phyloP scores from a whole-genome alignment of 2,888 invertebrate genomes.

The Drosophila mulleri region DNA sequence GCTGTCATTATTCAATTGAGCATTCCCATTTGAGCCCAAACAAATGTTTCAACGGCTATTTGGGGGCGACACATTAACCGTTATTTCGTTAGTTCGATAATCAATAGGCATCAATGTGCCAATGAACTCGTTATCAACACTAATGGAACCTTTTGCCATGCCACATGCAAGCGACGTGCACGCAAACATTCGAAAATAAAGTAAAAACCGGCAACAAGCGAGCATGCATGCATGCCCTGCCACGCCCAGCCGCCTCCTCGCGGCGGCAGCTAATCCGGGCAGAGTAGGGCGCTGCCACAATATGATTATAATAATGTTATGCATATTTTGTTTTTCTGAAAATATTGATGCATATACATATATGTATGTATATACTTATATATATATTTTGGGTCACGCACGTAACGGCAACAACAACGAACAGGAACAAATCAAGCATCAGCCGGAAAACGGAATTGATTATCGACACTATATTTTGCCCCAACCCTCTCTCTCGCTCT shows the following conservation, averaged over 20 bases:
- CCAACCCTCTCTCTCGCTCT: neutral
- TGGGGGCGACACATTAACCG: conserved; percentile 14
- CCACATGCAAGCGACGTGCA: conserved; percentile 47
- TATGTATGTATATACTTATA: too few relatives aligned
- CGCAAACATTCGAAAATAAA: conserved; percentile 39
- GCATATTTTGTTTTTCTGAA: conserved; percentile 27
- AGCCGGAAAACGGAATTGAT: conserved; percentile 78
- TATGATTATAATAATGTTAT: conserved; percentile 72
- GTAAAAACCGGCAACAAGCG: neutral
- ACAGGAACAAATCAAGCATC: conserved; percentile 31
- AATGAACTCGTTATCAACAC: conserved; percentile 75
- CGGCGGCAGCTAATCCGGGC: conserved; percentile 17
- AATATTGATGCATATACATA: conserved; percentile 48
- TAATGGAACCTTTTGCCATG: conserved; percentile 48
- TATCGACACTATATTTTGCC: conserved; percentile 51
- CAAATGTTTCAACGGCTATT: conserved; percentile 19
- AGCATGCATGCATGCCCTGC: conserved; percentile 25
- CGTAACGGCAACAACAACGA: conserved; percentile 37
- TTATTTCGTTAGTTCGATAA: conserved; percentile 40
- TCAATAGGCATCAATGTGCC: conserved; percentile 73
- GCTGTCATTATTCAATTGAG: neutral
- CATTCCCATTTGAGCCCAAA: neutral
- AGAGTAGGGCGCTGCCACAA: conserved; percentile 23
- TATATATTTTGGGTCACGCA: conserved; percentile 67
- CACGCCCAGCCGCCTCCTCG: conserved; percentile 26